Percentiles rank a stretch among this genome's conserved stretches.
These are phyloP conservation scores for Cloeon dipterum DNA, from an alignment of 2,888 invertebrate genomes.

Conservation along the genomic window DNA sequence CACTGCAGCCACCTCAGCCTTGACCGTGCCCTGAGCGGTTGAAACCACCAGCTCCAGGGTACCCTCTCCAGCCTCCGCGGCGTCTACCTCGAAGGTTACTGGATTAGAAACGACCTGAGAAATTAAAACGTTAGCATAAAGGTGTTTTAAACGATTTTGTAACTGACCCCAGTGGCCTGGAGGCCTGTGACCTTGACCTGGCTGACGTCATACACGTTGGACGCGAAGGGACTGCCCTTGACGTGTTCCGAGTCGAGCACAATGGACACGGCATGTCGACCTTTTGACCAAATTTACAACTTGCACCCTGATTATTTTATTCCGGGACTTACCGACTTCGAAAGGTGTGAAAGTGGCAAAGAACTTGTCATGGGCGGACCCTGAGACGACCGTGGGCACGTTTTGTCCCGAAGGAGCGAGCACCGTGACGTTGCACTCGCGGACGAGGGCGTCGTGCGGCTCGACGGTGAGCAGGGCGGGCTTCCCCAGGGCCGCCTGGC, in stretches of 20 bases:
- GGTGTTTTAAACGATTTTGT: too few relatives aligned
- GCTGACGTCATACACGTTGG: constrained; percentile 79
- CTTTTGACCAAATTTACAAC: too few relatives aligned
- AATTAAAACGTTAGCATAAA: too few relatives aligned
- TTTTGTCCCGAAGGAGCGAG: constrained; percentile 66
- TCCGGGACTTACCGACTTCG: constrained; percentile 33
- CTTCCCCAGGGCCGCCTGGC: constrained; percentile 41
- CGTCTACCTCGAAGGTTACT: constrained; percentile 82
- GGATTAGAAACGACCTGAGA: constrained; percentile 45
- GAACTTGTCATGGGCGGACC: constrained; percentile 32
- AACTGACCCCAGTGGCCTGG: constrained; percentile 31
- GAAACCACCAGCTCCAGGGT: constrained; percentile 79
- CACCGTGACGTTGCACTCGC: constrained; percentile 29
- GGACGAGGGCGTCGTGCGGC: constrained; percentile 19
- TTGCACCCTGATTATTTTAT: too few relatives aligned
- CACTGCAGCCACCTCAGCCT: constrained; percentile 72
- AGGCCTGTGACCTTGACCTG: constrained; percentile 24
- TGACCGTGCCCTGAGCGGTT: constrained; percentile 69
- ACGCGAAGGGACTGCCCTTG: constrained; percentile 78
- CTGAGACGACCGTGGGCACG: constrained; percentile 23
- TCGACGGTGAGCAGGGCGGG: constrained; percentile 34
- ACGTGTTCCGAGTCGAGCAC: constrained; percentile 65
- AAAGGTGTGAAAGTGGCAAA: constrained; percentile 60
- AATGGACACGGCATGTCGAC: constrained; percentile 64
- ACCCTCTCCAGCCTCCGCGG: constrained; percentile 85